Evolutionary conservation across 2,113 vertebrate species (phyloP).

Genomic region (Pyrgilauda ruficollis): DNA sequence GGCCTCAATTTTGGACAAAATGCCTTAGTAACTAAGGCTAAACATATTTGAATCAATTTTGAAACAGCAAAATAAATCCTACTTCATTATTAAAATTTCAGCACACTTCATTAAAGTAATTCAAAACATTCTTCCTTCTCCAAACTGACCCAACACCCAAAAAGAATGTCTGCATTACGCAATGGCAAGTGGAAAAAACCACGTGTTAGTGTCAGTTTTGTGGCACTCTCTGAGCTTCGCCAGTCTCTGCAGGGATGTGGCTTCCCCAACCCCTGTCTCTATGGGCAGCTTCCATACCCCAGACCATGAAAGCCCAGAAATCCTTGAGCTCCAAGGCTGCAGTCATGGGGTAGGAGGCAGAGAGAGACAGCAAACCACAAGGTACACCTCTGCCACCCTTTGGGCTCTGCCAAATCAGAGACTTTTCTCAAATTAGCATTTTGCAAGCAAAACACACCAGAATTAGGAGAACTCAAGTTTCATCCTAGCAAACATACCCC

Average conservation of each 20-base stretch:
- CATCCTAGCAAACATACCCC: neutral
- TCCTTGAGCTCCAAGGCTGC: neutral
- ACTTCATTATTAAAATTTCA: neutral
- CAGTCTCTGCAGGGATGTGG: rapidly evolving
- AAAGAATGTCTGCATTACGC: neutral
- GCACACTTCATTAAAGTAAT: neutral
- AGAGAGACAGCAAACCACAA: neutral
- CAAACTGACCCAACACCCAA: neutral
- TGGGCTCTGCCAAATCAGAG: neutral
- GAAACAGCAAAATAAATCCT: neutral
- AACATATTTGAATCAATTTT: neutral
- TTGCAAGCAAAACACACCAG: neutral
- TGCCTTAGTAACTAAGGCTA: neutral
- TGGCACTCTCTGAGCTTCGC: neutral
- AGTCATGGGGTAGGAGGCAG: neutral
- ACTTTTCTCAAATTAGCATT: neutral
- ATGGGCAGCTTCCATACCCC: rapidly evolving
- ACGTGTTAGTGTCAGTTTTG: neutral
- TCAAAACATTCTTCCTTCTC: neutral
- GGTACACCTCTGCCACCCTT: neutral
- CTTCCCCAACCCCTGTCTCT: neutral
- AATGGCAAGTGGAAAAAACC: neutral
- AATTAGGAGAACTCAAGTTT: neutral
- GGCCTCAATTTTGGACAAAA: neutral
- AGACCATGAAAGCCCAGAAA: neutral